Conservation (phyloP, 2,113 vertebrate species). For the Siphamia tubifer region DNA sequence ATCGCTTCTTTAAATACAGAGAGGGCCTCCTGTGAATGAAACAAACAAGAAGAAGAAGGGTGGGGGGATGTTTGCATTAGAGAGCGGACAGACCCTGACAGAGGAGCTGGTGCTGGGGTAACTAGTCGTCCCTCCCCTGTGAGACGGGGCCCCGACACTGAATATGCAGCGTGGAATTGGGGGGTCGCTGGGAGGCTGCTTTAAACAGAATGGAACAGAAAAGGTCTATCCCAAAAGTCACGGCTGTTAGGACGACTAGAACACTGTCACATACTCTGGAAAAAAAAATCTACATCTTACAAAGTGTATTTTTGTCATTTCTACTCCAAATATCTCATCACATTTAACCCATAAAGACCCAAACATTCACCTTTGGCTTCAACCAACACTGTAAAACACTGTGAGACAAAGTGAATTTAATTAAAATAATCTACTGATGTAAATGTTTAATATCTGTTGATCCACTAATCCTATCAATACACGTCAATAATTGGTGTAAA, state of each 20-base stretch:
- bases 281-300: no score
- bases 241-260: slow-evolving; percentile 54
- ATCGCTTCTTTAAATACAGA: slow-evolving; percentile 94
- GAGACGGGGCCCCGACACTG: slow-evolving; percentile 32
- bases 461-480: no score
- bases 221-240: slow-evolving; percentile 59
- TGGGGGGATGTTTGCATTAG: slow-evolving; percentile 48
- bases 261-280: slow-evolving; percentile 31
- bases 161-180: slow-evolving; percentile 67
- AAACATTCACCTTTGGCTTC: no score
- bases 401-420: no score
- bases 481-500: no score
- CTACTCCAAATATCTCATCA: no score
- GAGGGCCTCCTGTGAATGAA: slow-evolving; percentile 89
- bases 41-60: slow-evolving; percentile 13
- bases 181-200: slow-evolving; percentile 57
- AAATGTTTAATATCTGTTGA: no score
- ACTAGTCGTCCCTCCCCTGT: slow-evolving; percentile 47
- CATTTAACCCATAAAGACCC: no score
- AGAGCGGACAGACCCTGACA: slow-evolving; percentile 15
- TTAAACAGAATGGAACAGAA: slow-evolving; percentile 46
- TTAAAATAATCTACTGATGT: no score
- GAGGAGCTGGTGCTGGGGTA: slow-evolving; percentile 24
- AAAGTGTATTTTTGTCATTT: no score
- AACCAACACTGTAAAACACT: no score